These are phyloP conservation scores for Tipula lateralis DNA, from an alignment of 2,888 invertebrate species.

Conservation along the genomic window DNA sequence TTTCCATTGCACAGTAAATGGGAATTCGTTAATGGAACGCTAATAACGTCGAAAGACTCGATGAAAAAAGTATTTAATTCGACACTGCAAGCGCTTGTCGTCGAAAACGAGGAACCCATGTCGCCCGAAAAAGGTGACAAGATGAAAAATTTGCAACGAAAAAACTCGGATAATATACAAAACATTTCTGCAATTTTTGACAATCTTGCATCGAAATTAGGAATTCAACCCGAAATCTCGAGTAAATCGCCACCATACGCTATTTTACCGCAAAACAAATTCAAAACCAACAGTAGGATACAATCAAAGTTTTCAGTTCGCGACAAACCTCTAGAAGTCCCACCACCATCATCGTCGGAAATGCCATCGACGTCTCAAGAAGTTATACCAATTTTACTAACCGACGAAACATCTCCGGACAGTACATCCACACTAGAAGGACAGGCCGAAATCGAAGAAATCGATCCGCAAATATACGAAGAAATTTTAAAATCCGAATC, in stretches of 20 bases:
- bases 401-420: background rate
- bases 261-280: conserved; percentile 44
- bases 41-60: conserved; percentile 37
- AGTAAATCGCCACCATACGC: conserved; percentile 45
- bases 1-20: conserved; percentile 51
- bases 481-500: conserved; percentile 44
- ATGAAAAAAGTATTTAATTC: conserved; percentile 59
- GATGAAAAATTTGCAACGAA: conserved; percentile 43
- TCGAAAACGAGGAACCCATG: conserved; percentile 51
- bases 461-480: conserved; percentile 49
- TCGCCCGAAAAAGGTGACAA: conserved; percentile 40
- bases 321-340: conserved; percentile 37
- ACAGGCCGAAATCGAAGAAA: conserved; percentile 49
- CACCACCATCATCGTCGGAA: conserved; percentile 35
- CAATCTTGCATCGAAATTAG: conserved; percentile 55
- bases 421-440: conserved; percentile 36
- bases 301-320: background rate
- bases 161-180: conserved; percentile 51
- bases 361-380: conserved; percentile 34
- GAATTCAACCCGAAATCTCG: conserved; percentile 44
- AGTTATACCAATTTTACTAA: conserved; percentile 28
- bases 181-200: conserved; percentile 63
- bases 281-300: conserved; percentile 37
- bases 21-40: conserved; percentile 55
- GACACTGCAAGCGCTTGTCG: conserved; percentile 59